A percentile compares a stretch with the other conserved stretches of the same genome.
These are phyloP conservation scores for Lobophora halterata DNA, from an alignment of 2,888 invertebrate species.

Conservation along the genomic window DNA sequence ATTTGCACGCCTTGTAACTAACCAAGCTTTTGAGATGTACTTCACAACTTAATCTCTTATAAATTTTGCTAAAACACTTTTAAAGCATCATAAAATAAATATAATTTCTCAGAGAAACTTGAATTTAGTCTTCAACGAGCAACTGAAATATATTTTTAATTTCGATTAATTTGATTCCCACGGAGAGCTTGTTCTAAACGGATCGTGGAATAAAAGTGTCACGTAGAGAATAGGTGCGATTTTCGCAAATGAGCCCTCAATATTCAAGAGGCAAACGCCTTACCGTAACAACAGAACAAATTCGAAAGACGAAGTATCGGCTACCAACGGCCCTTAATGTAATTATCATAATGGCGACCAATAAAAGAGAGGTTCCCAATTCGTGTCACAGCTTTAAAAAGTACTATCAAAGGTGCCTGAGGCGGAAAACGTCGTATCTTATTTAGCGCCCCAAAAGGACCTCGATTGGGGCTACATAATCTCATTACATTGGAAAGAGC, in stretches of 20 bases:
- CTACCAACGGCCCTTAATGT: slow-evolving; percentile 71
- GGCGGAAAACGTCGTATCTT: slow-evolving; percentile 79
- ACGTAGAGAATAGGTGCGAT: slow-evolving; percentile 76
- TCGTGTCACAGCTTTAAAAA: slow-evolving; percentile 77
- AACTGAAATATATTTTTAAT: slow-evolving; percentile 49
- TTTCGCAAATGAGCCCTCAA: slow-evolving; percentile 75
- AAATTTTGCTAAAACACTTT: not conserved
- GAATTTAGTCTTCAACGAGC: slow-evolving; percentile 15
- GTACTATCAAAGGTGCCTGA: slow-evolving; percentile 72
- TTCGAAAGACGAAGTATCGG: slow-evolving; percentile 76
- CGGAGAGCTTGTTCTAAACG: slow-evolving; percentile 28
- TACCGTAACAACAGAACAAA: slow-evolving; percentile 76
- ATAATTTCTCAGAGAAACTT: slow-evolving; percentile 10
- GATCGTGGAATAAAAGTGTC: slow-evolving; percentile 59
- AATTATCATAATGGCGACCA: slow-evolving; percentile 79
- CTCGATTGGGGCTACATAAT: slow-evolving; percentile 60
- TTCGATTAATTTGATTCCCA: slow-evolving; percentile 45
- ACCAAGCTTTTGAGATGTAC: slow-evolving; percentile 1
- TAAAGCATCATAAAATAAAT: slow-evolving; percentile 14
- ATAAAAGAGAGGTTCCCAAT: slow-evolving; percentile 77
- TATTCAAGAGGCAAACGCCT: slow-evolving; percentile 73
- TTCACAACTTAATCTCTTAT: not conserved
- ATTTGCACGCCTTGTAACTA: not conserved
- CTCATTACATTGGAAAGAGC: slow-evolving; percentile 75
- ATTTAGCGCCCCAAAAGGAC: slow-evolving; percentile 73